These are phyloP conservation scores for Drosophila colorata DNA, from an alignment of 2,888 invertebrate genomes.

Conservation along the genomic window DNA sequence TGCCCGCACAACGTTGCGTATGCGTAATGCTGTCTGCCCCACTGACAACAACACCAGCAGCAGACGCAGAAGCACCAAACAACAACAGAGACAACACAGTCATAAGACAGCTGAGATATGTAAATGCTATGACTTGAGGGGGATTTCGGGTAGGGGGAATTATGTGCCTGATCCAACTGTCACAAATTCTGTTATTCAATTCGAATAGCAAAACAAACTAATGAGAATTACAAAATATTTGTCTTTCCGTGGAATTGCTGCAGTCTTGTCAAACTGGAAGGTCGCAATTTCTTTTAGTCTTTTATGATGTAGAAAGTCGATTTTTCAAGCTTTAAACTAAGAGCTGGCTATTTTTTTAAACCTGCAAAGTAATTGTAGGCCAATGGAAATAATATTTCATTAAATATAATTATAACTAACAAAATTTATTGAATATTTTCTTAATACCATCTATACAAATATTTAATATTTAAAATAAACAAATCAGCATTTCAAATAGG, in stretches of 20 bases:
- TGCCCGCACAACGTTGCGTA: slow-evolving; percentile 54
- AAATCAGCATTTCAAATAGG: no score
- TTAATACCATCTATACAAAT: no score
- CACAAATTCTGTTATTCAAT: slow-evolving; percentile 44
- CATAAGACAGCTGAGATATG: slow-evolving; percentile 50
- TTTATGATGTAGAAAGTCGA: not conserved
- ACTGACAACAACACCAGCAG: slow-evolving; percentile 16
- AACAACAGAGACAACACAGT: slow-evolving; percentile 26
- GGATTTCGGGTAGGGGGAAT: not conserved
- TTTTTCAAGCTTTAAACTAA: not conserved
- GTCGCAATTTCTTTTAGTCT: not conserved
- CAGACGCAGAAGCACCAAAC: slow-evolving; percentile 17
- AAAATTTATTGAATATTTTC: no score
- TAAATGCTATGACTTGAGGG: slow-evolving; percentile 50
- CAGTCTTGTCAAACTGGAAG: not conserved
- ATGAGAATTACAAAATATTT: slow-evolving; percentile 60
- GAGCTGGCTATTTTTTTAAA: no score
- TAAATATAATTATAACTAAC: not conserved
- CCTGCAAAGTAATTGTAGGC: no score
- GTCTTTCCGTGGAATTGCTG: slow-evolving; percentile 5
- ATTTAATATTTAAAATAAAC: no score
- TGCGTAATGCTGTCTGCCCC: slow-evolving; percentile 60
- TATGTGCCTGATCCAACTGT: slow-evolving; percentile 9
- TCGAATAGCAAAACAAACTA: slow-evolving; percentile 48
- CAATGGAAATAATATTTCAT: not conserved